Base-by-base conservation (phyloP, 1,140 invertebrate species). In the Leptinotarsa lineolata region DNA sequence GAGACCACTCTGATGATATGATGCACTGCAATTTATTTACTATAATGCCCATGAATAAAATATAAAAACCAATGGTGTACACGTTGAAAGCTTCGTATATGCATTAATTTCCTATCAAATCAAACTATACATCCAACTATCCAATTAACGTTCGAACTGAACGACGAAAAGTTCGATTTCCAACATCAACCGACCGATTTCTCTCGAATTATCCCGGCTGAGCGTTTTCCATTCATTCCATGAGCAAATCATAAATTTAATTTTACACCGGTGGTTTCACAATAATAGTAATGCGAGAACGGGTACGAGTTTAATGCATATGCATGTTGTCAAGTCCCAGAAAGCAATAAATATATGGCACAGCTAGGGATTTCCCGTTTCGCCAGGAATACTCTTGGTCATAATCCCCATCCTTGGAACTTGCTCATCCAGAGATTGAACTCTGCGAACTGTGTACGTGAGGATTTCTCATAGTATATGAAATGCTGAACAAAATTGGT, bases 311-410 rank as follows among this genome's bases (percentile, higher is more conserved):
- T 39, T 39, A 39, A 39, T 54, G 48, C 48, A 54, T 54, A 54
- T 54, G 48, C 48, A 54, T 54, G 48, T 54, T 54, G 48, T 54
- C 48, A 54, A 54, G 48, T 54, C n/a, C n/a, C 48, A 54, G 48
- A 18, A 54, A 15, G 48, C 48, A 54, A 54, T 54, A 54, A 54
- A 54, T 54, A 54, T 39, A 39, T 39, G 30, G 30, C 48, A 16
- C 48, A 16, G 48, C 48, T 16, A 18, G 48, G 48, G 48, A 54
- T 54, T 54, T 18, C 15, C 48, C 48, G 48, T 54, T 54, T 54
- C n/a, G 11, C 2, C 48, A 15, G 48, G 48, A 54, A 54, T 18
- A 18, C 13, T 54, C 48, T 54, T 18, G n/a, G 48, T 54, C 48
- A 54, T 54, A 54, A 54, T 15, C 16, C 30, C n/a, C 15, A 18